These are phyloP conservation scores for Triplophysa yarkandensis DNA, from an alignment of 2,797 vertebrate species.

Conservation along the genomic window DNA sequence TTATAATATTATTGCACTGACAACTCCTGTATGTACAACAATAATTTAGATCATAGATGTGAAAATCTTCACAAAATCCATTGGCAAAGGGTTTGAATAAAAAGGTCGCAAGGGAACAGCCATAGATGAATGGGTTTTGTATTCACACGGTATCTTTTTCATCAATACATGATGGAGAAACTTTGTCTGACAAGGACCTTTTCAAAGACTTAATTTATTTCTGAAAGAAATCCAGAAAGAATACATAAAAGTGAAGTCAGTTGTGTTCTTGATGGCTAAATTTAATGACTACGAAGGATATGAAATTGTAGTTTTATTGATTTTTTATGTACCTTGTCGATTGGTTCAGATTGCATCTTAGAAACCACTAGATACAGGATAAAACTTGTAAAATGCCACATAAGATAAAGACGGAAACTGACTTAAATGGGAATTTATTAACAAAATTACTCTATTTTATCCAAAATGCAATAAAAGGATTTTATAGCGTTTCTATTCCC, in stretches of 20 bases:
- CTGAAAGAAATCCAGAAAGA: background rate
- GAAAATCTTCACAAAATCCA: background rate
- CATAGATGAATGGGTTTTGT: background rate
- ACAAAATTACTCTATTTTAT: background rate
- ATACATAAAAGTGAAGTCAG: background rate
- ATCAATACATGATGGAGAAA: background rate
- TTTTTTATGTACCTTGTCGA: background rate
- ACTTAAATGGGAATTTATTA: background rate
- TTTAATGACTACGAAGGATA: background rate
- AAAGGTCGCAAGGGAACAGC: background rate
- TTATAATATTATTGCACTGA: too few species aligned
- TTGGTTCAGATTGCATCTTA: background rate
- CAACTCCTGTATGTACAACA: too few species aligned
- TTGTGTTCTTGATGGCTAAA: background rate
- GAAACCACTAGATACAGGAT: too few species aligned
- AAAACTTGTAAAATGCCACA: background rate
- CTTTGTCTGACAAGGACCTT: background rate
- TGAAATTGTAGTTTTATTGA: background rate
- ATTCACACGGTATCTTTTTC: background rate
- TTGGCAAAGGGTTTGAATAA: background rate
- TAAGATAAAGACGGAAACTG: background rate
- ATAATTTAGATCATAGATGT: background rate
- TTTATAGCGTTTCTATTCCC: too few species aligned
- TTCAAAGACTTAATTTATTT: conserved; percentile 1
- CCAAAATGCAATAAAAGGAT: background rate